A percentile compares a stretch with the other conserved stretches of the same genome.
Evolutionary conservation across 2,797 vertebrate species (phyloP).

Genomic region (Gadopsis bispinosus): DNA sequence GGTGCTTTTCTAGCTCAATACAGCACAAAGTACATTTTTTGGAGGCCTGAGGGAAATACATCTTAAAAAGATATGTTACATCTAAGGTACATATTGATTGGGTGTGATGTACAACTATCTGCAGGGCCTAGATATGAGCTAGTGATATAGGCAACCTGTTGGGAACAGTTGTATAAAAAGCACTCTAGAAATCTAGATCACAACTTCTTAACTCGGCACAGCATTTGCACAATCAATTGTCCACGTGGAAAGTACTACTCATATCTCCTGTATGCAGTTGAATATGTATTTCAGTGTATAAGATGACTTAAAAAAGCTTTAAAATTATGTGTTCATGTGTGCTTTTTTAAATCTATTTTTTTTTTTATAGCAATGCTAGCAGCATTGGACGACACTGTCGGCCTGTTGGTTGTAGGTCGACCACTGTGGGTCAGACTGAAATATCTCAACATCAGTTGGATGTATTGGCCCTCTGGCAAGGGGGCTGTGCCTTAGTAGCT

Average conservation of each 20-base stretch:
- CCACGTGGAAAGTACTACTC: slow-evolving; percentile 46
- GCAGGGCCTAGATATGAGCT: background rate
- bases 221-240: slow-evolving; percentile 74
- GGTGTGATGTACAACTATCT: background rate
- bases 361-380: background rate
- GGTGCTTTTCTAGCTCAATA: slow-evolving; percentile 40
- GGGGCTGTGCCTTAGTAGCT: no score
- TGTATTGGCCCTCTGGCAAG: background rate
- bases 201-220: slow-evolving; percentile 55
- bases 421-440: background rate
- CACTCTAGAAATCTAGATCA: slow-evolving; percentile 24
- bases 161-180: slow-evolving; percentile 20
- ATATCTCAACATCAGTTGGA: background rate
- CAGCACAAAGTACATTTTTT: slow-evolving; percentile 36
- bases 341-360: background rate
- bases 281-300: slow-evolving; percentile 53
- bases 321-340: background rate
- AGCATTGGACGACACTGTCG: background rate
- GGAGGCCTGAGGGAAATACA: slow-evolving; percentile 21
- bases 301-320: slow-evolving; percentile 67
- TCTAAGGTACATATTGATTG: slow-evolving; percentile 19
- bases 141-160: slow-evolving; percentile 6
- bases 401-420: background rate
- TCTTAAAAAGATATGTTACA: slow-evolving; percentile 16
- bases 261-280: slow-evolving; percentile 49